Evolutionary conservation across 2,888 invertebrate genomes (phyloP), one percentile per base, ranked within the genome.

Genomic region (Tromatobia lineatoria): DNA sequence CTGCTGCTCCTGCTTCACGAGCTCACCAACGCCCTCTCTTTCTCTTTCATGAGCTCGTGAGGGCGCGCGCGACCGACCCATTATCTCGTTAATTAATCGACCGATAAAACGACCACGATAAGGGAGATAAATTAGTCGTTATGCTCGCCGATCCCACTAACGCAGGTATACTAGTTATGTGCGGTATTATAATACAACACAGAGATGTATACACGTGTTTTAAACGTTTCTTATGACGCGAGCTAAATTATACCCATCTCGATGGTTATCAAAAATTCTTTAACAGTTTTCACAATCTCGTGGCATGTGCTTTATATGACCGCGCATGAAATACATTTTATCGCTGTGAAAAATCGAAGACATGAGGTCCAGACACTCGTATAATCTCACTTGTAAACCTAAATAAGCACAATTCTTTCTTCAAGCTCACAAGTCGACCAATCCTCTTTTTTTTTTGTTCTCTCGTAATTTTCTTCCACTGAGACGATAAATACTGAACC

Each of bases 31-130:
- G 45, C 50, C 25, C 15, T 61, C 73, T 69, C 67, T 91, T 89
- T 89, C 75, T 73, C 88, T 69, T 76, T 80, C 83, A 34, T 50
- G 59, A 70, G 61, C 59, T 54, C 57, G 42, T 18, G 61, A 34
- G 47, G 54, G 38, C 52, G 66, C 42, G 78, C 74, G 71, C 77
- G 76, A 50, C 34, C 67, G 69, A 34, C 61, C 54, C 74, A 76
- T 86, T 86, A 85, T 85, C 86, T 85, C 79, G 77, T 82, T 86
- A 85, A 86, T 86, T 85, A 85, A 85, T 86, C 86, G 81, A 78
- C 77, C 69, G 83, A 86, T 86, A 83, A 77, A 85, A 86, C 77
- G 83, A 83, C 81, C 80, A 34, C 64, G 85, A 86, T 86, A 82
- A 82, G 66, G 80, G 69, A 64, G 77, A 85, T 82, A 82, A 85